Evolutionary conservation across 2,888 invertebrate species (phyloP).

Genomic region (Acrobasis suavella): DNA sequence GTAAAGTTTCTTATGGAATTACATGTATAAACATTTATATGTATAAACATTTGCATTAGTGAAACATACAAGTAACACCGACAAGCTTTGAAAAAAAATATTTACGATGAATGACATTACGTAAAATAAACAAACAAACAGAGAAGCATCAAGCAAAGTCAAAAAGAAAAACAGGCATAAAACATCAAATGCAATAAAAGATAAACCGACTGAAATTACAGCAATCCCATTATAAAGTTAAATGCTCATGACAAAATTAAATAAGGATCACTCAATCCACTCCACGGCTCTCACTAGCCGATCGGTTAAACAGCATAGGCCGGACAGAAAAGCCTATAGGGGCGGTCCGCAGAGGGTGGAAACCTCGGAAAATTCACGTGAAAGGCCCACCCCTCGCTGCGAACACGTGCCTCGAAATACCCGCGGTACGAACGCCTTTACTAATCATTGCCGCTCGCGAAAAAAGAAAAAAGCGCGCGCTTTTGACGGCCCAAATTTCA

Average conservation of each 20-base stretch:
- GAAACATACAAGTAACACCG: too few relatives aligned
- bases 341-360: conserved; percentile 82
- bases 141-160: background rate
- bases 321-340: conserved; percentile 83
- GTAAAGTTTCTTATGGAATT: too few relatives aligned
- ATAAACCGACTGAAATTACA: background rate
- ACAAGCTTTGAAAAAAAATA: too few relatives aligned
- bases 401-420: conserved; percentile 79
- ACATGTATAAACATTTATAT: too few relatives aligned
- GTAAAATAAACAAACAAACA: background rate
- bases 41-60: too few relatives aligned
- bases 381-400: conserved; percentile 70
- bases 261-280: conserved; percentile 41
- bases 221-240: conserved; percentile 23
- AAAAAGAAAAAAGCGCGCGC: conserved; percentile 56
- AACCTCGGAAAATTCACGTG: conserved; percentile 82
- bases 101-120: background rate
- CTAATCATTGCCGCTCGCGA: conserved; percentile 74
- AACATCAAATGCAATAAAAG: background rate
- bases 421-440: conserved; percentile 73
- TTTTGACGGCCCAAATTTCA: conserved; percentile 60
- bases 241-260: conserved; percentile 24
- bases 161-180: background rate
- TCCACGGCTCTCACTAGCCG: conserved; percentile 61
- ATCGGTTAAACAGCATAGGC: conserved; percentile 82